Percentiles rank a stretch among this genome's conserved stretches.
These are phyloP conservation scores for Panzeria rudis DNA, from an alignment of 2,888 invertebrate species.

Conservation along the genomic window DNA sequence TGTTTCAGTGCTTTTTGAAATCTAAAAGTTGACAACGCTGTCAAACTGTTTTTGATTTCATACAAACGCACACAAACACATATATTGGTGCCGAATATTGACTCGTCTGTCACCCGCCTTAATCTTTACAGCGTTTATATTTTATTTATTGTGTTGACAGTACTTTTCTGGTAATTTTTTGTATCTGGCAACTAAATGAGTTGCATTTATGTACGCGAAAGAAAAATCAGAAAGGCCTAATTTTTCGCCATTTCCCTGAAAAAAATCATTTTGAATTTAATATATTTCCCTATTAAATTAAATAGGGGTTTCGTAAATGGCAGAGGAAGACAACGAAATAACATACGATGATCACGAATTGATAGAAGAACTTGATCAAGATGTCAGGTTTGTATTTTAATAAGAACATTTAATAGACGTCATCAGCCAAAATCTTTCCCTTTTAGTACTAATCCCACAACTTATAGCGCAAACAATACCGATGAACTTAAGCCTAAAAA, in stretches of 20 bases:
- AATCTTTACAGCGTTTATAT: not conserved
- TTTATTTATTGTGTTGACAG: not conserved
- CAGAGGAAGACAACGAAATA: slow-evolving; percentile 60
- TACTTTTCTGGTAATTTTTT: not conserved
- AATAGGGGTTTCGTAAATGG: slow-evolving; percentile 42
- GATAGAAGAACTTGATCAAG: slow-evolving; percentile 56
- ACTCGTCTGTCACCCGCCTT: no score
- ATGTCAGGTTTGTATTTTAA: slow-evolving; percentile 42
- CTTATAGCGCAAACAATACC: slow-evolving; percentile 31
- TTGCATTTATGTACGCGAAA: slow-evolving; percentile 46
- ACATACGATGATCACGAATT: slow-evolving; percentile 57
- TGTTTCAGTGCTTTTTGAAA: no score
- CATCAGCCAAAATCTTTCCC: slow-evolving; percentile 13
- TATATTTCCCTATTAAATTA: not conserved
- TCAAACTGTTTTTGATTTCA: no score
- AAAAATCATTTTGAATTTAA: slow-evolving; percentile 28
- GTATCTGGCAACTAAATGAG: slow-evolving; percentile 28
- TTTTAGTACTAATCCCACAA: slow-evolving; percentile 43
- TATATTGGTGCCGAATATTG: no score
- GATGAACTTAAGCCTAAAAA: slow-evolving; percentile 55
- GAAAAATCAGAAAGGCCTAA: slow-evolving; percentile 41
- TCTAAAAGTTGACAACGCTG: no score
- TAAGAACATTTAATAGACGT: not conserved
- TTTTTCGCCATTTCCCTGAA: slow-evolving; percentile 65
- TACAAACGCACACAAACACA: no score